phyloP scores from a whole-genome alignment of 2,113 vertebrate genomes.

The Leptocoma aspasia region DNA sequence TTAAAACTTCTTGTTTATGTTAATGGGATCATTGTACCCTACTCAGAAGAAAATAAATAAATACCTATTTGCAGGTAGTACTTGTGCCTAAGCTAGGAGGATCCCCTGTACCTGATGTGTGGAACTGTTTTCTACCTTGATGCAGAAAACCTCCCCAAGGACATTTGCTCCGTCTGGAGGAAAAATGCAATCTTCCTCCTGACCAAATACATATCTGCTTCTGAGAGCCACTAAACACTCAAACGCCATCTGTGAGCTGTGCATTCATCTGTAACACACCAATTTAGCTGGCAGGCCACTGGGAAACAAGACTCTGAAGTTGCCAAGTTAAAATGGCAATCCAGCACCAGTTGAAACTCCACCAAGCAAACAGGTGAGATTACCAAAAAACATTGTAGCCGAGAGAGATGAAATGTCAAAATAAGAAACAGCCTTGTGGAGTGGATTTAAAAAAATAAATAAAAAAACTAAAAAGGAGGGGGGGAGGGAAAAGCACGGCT shows the following conservation, averaged over 20 bases:
- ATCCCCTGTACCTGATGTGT: not conserved
- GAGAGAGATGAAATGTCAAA: not conserved
- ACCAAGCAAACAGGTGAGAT: constrained; percentile 2
- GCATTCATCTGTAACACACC: constrained; percentile 56
- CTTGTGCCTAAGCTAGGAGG: not conserved
- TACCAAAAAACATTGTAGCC: not conserved
- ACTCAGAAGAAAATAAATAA: not conserved
- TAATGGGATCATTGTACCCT: not conserved
- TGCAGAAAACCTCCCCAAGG: constrained; percentile 60
- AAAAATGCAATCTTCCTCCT: constrained; percentile 55
- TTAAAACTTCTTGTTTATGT: not conserved
- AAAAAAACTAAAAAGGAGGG: too few relatives aligned
- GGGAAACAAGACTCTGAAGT: constrained; percentile 26
- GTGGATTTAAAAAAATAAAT: too few relatives aligned
- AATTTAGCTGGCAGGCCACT: constrained; percentile 59
- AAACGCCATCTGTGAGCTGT: constrained; percentile 57
- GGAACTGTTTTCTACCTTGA: constrained; percentile 22
- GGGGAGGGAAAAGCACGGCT: not conserved
- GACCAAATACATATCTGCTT: constrained; percentile 52
- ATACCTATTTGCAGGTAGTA: not conserved
- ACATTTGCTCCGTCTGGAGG: constrained; percentile 57
- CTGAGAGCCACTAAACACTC: constrained; percentile 57
- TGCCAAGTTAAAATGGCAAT: constrained; percentile 50
- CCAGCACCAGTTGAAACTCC: not conserved
- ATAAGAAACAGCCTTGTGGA: not conserved